Percentiles rank a stretch among this genome's conserved stretches.
phyloP scores from a whole-genome alignment of 2,797 vertebrate species.

The Mus spretus region DNA sequence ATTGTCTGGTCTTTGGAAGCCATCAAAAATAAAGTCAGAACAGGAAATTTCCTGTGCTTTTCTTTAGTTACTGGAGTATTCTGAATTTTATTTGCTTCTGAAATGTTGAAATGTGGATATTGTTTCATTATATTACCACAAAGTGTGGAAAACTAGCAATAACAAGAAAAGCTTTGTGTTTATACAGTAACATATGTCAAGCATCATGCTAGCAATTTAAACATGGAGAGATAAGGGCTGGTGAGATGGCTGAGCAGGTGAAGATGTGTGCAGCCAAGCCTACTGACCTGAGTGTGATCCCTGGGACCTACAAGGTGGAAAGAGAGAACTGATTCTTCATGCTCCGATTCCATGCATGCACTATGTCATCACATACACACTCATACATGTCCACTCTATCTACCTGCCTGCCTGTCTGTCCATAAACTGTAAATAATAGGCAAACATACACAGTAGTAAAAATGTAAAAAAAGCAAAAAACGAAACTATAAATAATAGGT shows the following conservation, averaged over 20 bases:
- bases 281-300: not conserved
- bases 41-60: not conserved
- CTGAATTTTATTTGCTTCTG: not conserved
- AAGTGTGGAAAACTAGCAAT: not conserved
- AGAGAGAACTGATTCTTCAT: not conserved
- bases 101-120: not conserved
- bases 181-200: not conserved
- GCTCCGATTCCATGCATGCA: not conserved
- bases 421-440: not conserved
- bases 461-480: not conserved
- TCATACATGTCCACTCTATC: too few species aligned
- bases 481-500: not conserved
- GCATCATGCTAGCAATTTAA: not conserved
- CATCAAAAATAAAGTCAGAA: not conserved
- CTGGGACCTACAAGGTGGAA: not conserved
- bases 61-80: not conserved
- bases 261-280: not conserved
- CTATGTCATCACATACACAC: not conserved
- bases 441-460: not conserved
- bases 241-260: not conserved
- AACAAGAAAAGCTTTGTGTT: not conserved
- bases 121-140: not conserved
- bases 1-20: not conserved
- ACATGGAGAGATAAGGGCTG: not conserved
- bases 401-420: too few species aligned